Percentiles rank a stretch among this genome's conserved stretches.
Conservation (phyloP, 37 sponge, comb jelly and placozoan species). For the Beroe ovata region DNA sequence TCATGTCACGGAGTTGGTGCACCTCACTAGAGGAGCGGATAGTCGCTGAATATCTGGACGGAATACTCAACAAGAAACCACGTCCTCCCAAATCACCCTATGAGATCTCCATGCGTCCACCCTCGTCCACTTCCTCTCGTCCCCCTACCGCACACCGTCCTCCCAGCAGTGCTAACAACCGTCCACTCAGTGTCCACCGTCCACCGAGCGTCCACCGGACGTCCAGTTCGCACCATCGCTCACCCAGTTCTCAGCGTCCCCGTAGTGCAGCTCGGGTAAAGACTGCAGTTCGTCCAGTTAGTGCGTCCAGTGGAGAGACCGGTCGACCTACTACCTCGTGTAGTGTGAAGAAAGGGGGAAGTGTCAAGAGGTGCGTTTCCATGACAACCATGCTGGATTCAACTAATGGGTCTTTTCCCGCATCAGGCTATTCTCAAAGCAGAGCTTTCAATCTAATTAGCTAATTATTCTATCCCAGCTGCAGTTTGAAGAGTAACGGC, state of each 20-base stretch:
- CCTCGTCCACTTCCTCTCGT: not conserved
- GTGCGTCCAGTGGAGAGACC: not conserved
- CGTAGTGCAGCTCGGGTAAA: not conserved
- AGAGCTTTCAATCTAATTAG: too few relatives aligned
- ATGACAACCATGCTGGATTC: too few relatives aligned
- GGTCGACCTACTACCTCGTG: constrained; percentile 20
- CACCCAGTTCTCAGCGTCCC: not conserved
- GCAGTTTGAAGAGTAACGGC: not conserved
- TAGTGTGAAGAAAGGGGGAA: constrained; percentile 35
- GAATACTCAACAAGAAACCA: constrained; percentile 53
- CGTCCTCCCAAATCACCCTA: constrained; percentile 34
- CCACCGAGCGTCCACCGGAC: not conserved
- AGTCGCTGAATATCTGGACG: constrained; percentile 43
- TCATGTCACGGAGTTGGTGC: constrained; percentile 58
- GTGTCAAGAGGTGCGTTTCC: not conserved
- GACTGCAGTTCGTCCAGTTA: not conserved
- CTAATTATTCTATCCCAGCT: not conserved
- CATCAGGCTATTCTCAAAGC: too few relatives aligned
- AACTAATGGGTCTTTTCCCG: too few relatives aligned
- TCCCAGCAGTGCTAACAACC: not conserved
- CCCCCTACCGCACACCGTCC: not conserved
- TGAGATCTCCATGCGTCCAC: not conserved
- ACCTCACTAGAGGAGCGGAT: constrained; percentile 55
- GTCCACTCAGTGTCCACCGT: not conserved
- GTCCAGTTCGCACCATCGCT: not conserved